Conservation (phyloP, 53 echinoderm and acorn worm genomes). For the Paracentrotus lividus region DNA sequence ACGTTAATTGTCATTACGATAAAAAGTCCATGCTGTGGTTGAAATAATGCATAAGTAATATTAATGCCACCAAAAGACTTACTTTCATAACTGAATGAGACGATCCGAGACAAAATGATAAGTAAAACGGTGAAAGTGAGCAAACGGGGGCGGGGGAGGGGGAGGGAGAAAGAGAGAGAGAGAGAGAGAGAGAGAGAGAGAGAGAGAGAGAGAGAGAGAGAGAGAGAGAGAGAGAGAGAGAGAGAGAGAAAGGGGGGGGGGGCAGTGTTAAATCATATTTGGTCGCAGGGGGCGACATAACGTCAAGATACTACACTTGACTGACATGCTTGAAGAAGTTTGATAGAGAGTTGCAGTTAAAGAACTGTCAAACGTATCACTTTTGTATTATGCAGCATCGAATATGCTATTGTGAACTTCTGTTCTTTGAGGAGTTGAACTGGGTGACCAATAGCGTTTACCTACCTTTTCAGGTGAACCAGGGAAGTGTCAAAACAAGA, state of each 20-base stretch:
- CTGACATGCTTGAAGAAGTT: no score
- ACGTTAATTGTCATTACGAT: no score
- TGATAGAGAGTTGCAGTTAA: not conserved
- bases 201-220: constrained; percentile 20
- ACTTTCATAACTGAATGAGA: no score
- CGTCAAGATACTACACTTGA: not conserved
- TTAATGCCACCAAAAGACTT: no score
- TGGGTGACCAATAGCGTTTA: not conserved
- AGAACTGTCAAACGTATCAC: constrained; percentile 4
- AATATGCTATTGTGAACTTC: not conserved
- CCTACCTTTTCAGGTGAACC: not conserved
- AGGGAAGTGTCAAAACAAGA: not conserved
- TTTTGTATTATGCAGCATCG: not conserved
- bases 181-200: not conserved
- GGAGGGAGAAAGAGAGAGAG: not conserved
- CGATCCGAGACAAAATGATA: no score
- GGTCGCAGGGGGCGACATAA: constrained; percentile 10
- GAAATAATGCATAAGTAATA: no score
- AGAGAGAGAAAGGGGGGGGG: not conserved
- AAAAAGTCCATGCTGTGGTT: no score
- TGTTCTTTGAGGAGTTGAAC: not conserved
- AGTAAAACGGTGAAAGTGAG: no score
- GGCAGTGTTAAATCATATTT: not conserved
- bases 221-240: not conserved
- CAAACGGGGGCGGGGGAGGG: not conserved